Conservation (phyloP, 2,888 invertebrate genomes). For the Melanotus villosus region DNA sequence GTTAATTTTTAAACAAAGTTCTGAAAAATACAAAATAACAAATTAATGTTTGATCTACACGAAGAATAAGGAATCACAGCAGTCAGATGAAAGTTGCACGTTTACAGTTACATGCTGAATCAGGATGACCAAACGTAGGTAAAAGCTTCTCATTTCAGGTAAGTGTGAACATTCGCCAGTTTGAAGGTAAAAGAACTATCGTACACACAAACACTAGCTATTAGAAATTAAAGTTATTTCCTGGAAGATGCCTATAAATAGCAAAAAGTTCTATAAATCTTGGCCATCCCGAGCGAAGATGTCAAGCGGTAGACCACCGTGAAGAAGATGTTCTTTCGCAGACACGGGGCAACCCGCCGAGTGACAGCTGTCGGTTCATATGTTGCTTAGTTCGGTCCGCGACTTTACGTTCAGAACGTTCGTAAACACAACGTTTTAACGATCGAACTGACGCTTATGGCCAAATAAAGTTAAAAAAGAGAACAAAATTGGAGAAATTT, state of each 20-base stretch:
- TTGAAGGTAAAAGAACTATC: constrained; percentile 3
- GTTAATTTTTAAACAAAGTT: no score
- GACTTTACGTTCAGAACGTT: constrained; percentile 41
- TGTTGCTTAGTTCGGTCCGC: constrained; percentile 44
- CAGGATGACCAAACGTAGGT: no score
- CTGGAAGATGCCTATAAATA: constrained; percentile 49
- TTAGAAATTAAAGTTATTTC: constrained; percentile 41
- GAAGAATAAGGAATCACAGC: no score
- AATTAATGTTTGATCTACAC: no score
- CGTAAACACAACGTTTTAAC: constrained; percentile 46
- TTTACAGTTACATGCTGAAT: no score
- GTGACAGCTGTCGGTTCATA: constrained; percentile 62
- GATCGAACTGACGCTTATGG: constrained; percentile 38
- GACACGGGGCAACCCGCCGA: constrained; percentile 62
- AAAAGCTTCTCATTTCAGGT: no score
- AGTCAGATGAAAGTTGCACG: no score
- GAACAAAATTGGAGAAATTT: constrained; percentile 17
- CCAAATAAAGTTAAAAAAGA: constrained; percentile 33
- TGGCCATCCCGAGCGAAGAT: constrained; percentile 50
- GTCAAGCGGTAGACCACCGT: constrained; percentile 60
- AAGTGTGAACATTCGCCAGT: neutral
- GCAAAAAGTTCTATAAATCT: constrained; percentile 52
- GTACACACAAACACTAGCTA: constrained; percentile 11
- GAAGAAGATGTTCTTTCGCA: constrained; percentile 62
- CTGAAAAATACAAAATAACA: no score